Evolutionary conservation across 2,113 vertebrate genomes (phyloP), one percentile per base, ranked within the genome.

Genomic region (Callocephalon fimbriatum): DNA sequence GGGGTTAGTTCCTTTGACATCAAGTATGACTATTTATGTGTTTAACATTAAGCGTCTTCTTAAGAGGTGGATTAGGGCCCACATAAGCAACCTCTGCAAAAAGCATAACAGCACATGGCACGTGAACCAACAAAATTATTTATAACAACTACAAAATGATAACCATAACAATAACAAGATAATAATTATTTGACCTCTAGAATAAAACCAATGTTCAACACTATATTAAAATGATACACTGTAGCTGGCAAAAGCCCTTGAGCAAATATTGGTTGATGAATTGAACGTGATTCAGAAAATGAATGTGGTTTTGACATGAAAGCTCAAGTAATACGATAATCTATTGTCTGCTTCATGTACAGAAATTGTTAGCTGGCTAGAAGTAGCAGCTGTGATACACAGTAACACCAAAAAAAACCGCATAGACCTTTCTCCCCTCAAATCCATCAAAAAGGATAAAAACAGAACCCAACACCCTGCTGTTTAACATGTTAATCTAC

Each of bases 401-500:
- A 86, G 31, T 91, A 95, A 95, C 95, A 78, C 22, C 27, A 44
- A 77, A 79, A 92, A 92, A 94, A 61, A 12, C 35, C 71, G 88
- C 81, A 32, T 50, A 86, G 82, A 67, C 9, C 32, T 74, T 94
- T 91, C 44, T 61, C 22, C 18, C 48, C n/a, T 72, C 61, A 74
- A 96, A 95, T 91, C 75, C 47, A 67, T 84, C 75, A 82, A 81
- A 73, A 76, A 54, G 80, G 19, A 42, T 73, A 92, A 91, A 93
- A 35, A 0, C 3, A 90, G 32, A 82, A 10, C 25, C 13, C 4
- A 92, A n/a, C 37, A 82, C 8, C 47, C 29, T 63, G 65, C 45
- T 95, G 54, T 71, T 98, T 97, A 96, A 97, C 86, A 94, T 93
- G 86, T 95, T 97, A 97, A 97, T 97, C 95, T 95, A 65, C 76